Evolutionary conservation across 2,113 vertebrate species (phyloP).

Genomic region (Varanus komodoensis): DNA sequence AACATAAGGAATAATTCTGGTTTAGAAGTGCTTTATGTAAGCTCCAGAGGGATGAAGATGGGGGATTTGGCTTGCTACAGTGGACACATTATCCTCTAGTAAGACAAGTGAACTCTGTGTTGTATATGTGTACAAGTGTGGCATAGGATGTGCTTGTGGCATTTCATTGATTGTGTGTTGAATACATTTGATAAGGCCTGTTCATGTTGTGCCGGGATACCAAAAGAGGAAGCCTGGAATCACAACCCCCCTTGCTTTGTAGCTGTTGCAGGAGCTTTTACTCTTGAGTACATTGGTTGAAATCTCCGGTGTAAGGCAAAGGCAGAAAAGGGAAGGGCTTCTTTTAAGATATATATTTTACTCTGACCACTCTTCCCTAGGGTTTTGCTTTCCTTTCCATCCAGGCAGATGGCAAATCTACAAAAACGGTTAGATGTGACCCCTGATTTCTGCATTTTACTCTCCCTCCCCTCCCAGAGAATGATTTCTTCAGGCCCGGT

Average conservation of each 20-base stretch:
- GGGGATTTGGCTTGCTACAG: neutral
- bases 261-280: neutral
- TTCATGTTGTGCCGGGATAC: neutral
- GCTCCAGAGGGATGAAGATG: neutral
- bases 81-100: neutral
- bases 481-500: neutral
- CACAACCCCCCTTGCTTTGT: neutral
- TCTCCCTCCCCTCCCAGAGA: neutral
- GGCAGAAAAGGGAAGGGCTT: neutral
- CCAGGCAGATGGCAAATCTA: slow-evolving; percentile 11
- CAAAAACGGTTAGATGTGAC: neutral
- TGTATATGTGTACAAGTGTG: neutral
- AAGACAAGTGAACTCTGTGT: neutral
- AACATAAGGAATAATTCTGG: neutral
- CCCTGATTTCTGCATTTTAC: neutral
- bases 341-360: neutral
- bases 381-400: neutral
- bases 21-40: neutral
- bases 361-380: neutral
- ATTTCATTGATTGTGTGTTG: neutral
- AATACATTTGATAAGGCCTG: neutral
- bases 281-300: neutral
- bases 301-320: neutral
- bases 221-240: neutral
- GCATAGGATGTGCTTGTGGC: too few relatives aligned